Evolutionary conservation across 2,113 vertebrate species (phyloP).

Genomic region (Lasiurus borealis): DNA sequence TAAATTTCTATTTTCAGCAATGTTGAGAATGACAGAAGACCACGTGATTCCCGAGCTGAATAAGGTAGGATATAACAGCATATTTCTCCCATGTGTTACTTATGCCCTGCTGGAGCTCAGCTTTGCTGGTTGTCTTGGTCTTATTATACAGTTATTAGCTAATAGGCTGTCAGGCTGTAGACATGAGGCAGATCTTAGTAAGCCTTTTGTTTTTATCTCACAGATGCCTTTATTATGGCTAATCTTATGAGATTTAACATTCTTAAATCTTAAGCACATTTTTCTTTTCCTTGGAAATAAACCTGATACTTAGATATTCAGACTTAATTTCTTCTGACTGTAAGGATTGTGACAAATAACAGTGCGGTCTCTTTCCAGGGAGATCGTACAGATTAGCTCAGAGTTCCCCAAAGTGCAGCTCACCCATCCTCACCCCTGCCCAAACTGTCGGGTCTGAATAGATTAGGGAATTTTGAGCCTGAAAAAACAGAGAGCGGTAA

Average conservation of each 20-base stretch:
- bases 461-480: background rate
- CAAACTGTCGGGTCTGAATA: background rate
- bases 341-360: no score
- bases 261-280: conserved; percentile 6
- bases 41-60: conserved; percentile 97
- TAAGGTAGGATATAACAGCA: conserved; percentile 91
- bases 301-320: background rate
- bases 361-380: background rate
- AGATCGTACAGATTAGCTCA: background rate
- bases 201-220: background rate
- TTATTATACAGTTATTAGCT: background rate
- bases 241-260: background rate
- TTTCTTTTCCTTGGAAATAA: conserved; percentile 46
- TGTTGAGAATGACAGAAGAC: conserved; percentile 99
- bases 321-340: background rate
- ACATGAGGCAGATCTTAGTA: background rate
- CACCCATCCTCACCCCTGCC: background rate
- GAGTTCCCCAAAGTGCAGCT: no score
- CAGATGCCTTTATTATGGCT: background rate
- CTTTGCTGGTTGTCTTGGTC: background rate
- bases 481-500: background rate
- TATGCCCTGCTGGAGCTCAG: background rate
- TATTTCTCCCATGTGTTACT: background rate
- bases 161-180: background rate
- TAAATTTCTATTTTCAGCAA: conserved; percentile 88